phyloP scores from a whole-genome alignment of 1,140 invertebrate species.

The Scaptomyza montana region DNA sequence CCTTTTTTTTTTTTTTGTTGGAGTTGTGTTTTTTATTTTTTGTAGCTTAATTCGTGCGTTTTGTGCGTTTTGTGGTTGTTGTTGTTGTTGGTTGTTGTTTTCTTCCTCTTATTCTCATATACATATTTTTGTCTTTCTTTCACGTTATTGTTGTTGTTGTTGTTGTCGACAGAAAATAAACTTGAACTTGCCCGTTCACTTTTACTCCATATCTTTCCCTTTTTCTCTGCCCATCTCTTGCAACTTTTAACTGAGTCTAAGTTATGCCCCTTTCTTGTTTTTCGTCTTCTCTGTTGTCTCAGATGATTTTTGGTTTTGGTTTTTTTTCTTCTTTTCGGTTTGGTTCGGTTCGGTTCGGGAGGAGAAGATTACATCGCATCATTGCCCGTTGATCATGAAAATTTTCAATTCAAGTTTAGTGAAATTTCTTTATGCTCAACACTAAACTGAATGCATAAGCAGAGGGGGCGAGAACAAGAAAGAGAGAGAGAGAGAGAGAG shows the following conservation, averaged over 20 bases:
- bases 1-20: constrained; percentile 50
- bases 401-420: constrained; percentile 82
- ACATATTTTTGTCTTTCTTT: constrained; percentile 41
- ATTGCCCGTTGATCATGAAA: constrained; percentile 79
- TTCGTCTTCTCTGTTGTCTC: constrained; percentile 26
- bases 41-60: constrained; percentile 66
- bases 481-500: not conserved
- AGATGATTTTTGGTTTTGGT: constrained; percentile 29
- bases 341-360: constrained; percentile 14
- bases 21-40: constrained; percentile 39
- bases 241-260: not conserved
- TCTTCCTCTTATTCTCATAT: constrained; percentile 46
- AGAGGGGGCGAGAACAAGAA: not conserved
- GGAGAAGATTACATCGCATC: constrained; percentile 50
- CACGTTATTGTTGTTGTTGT: constrained; percentile 14
- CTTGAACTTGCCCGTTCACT: constrained; percentile 83
- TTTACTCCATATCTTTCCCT: constrained; percentile 65
- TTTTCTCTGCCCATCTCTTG: not conserved
- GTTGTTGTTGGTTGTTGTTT: not conserved
- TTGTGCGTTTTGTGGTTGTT: constrained; percentile 34
- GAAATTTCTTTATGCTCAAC: constrained; percentile 66
- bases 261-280: constrained; percentile 30
- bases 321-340: not conserved
- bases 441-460: constrained; percentile 10
- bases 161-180: constrained; percentile 73